phyloP scores from a whole-genome alignment of 2,797 vertebrate genomes.

The Acestrorhynchus altus region DNA sequence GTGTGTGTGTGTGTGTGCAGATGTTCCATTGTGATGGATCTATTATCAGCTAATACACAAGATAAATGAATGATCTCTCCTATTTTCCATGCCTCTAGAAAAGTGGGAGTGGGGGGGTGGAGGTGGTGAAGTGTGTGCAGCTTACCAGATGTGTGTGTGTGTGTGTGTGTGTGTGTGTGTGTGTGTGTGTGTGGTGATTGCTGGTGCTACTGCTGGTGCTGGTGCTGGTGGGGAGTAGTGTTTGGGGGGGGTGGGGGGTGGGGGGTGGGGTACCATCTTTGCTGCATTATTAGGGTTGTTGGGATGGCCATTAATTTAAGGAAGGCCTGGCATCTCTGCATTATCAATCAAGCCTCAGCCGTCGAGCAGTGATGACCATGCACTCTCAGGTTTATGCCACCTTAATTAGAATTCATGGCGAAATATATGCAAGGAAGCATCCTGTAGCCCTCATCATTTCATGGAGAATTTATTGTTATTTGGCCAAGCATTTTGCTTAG shows the following conservation, averaged over 20 bases:
- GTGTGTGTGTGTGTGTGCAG: slow-evolving; percentile 67
- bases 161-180: slow-evolving; percentile 59
- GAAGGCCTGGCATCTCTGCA: slow-evolving; percentile 72
- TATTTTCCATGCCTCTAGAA: slow-evolving; percentile 83
- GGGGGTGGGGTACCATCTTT: slow-evolving; percentile 81
- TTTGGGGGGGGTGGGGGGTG: neutral
- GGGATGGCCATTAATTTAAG: slow-evolving; percentile 87
- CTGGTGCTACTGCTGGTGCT: slow-evolving; percentile 29
- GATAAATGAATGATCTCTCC: slow-evolving; percentile 99
- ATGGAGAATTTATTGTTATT: slow-evolving; percentile 90
- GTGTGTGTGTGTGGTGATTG: slow-evolving; percentile 59
- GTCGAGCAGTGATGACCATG: slow-evolving; percentile 87
- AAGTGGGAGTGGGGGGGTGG: slow-evolving; percentile 87
- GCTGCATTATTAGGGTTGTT: slow-evolving; percentile 87
- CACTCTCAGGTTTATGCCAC: slow-evolving; percentile 82
- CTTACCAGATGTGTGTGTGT: slow-evolving; percentile 60
- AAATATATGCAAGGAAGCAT: slow-evolving; percentile 90
- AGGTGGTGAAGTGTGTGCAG: slow-evolving; percentile 53
- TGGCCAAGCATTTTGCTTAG: slow-evolving; percentile 89
- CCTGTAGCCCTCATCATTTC: slow-evolving; percentile 90
- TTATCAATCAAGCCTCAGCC: slow-evolving; percentile 86
- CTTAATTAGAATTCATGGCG: slow-evolving; percentile 91
- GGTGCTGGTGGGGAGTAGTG: slow-evolving; percentile 15
- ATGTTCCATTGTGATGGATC: slow-evolving; percentile 99
- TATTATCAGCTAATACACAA: slow-evolving; percentile 99